Percentiles rank a stretch among this genome's conserved stretches.
These are phyloP conservation scores for Ptychoptera contaminata DNA, from an alignment of 2,888 invertebrate species.

Conservation along the genomic window DNA sequence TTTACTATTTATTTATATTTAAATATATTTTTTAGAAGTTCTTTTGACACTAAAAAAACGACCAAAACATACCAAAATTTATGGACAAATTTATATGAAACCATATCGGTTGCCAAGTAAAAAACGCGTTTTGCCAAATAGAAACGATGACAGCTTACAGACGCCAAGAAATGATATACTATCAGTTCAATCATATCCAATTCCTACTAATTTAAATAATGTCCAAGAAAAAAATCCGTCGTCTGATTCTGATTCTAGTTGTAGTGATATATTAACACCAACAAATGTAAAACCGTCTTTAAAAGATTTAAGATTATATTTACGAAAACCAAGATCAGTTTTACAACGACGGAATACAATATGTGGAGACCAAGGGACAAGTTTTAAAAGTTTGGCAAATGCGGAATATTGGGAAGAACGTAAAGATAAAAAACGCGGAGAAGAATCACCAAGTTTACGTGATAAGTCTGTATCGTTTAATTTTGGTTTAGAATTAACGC, in stretches of 20 bases:
- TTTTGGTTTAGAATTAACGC: slow-evolving; percentile 51
- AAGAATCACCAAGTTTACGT: slow-evolving; percentile 41
- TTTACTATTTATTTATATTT: too few relatives aligned
- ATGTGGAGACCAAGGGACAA: slow-evolving; percentile 58
- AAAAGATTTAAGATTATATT: slow-evolving; percentile 42
- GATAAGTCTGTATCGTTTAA: slow-evolving; percentile 69
- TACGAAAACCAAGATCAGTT: slow-evolving; percentile 57
- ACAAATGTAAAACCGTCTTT: slow-evolving; percentile 20
- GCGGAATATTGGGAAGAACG: slow-evolving; percentile 58
- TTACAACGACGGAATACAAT: slow-evolving; percentile 76
- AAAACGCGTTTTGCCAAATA: slow-evolving; percentile 45
- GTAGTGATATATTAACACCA: slow-evolving; percentile 40
- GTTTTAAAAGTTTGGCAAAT: slow-evolving; percentile 21
- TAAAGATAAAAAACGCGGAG: slow-evolving; percentile 35
- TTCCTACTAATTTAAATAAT: slow-evolving; percentile 36
- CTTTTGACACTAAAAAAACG: slow-evolving; percentile 67
- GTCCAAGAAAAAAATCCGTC: slow-evolving; percentile 14
- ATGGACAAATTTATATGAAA: slow-evolving; percentile 49
- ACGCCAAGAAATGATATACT: slow-evolving; percentile 46
- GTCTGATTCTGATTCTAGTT: slow-evolving; percentile 35
- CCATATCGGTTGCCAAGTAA: slow-evolving; percentile 58
- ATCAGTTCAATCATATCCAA: slow-evolving; percentile 42
- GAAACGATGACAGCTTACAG: slow-evolving; percentile 54
- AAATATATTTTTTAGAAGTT: slow-evolving; percentile 35
- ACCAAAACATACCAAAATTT: slow-evolving; percentile 65